These are phyloP conservation scores for Lysiphlebus fabarum DNA, from an alignment of 1,140 invertebrate species.

Conservation along the genomic window DNA sequence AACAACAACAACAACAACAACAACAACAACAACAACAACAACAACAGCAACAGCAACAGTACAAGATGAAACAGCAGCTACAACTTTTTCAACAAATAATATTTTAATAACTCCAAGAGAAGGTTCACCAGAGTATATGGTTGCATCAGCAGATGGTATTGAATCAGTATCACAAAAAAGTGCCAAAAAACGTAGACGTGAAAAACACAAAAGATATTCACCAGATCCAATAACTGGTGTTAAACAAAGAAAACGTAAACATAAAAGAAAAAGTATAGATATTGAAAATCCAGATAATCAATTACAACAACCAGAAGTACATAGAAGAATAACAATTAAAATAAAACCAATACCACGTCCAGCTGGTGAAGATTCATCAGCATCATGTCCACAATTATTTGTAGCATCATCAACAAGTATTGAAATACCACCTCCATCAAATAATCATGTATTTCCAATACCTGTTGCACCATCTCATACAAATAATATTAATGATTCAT, in stretches of 20 bases:
- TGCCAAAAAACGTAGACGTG: slow-evolving; percentile 49
- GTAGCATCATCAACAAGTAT: slow-evolving; percentile 69
- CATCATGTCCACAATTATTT: slow-evolving; percentile 66
- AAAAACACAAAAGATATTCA: slow-evolving; percentile 53
- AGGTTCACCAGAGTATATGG: slow-evolving; percentile 53
- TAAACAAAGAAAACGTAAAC: slow-evolving; percentile 52
- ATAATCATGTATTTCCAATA: slow-evolving; percentile 47
- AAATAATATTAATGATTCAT: no score
- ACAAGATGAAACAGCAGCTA: slow-evolving; percentile 34
- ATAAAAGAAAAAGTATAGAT: slow-evolving; percentile 68
- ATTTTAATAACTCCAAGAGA: slow-evolving; percentile 39
- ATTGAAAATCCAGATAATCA: slow-evolving; percentile 60
- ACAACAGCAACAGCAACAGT: slow-evolving; percentile 37
- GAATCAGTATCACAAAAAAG: slow-evolving; percentile 47
- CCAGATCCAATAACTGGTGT: slow-evolving; percentile 52
- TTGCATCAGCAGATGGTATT: slow-evolving; percentile 45
- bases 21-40: slow-evolving; percentile 49
- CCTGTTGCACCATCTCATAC: slow-evolving; percentile 33
- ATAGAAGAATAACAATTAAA: slow-evolving; percentile 74
- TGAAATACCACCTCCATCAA: slow-evolving; percentile 57
- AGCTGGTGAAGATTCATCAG: slow-evolving; percentile 63
- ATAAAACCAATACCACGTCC: slow-evolving; percentile 79
- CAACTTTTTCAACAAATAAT: slow-evolving; percentile 38
- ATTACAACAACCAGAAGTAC: slow-evolving; percentile 51
- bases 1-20: slow-evolving; percentile 49